Evolutionary conservation across 1,140 invertebrate species (phyloP), one percentile per base, ranked within the genome.

Genomic region (Brachionus rubens): DNA sequence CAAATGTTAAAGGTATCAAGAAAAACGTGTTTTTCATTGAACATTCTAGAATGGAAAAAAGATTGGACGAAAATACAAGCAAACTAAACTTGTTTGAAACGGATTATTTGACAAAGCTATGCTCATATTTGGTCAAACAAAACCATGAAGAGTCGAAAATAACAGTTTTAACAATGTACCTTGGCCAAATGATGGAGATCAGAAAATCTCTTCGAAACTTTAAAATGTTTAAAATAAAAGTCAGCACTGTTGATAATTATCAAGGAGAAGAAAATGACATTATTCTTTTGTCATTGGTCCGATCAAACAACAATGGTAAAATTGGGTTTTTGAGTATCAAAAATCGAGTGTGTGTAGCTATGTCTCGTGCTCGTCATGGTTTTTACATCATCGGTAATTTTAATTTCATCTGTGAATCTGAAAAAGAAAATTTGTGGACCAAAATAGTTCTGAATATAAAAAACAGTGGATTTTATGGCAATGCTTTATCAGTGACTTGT

Each of bases 261-360:
- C 91, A 93, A 87, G 92, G 92, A 1, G 90, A 93, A 82, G 92
- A 94, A 83, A 90, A 89, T 48, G 89, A 91, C 78, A 92, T 94
- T 36, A 90, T 94, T 72, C 80, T 94, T 2, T 80, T 94, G 6
- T 93, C 92, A 0, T 83, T 94, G 2, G 91, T 94, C 0, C 84
- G 92, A 75, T 92, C 89, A 81, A 83, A 83, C 78, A 90, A 90
- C 80, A 77, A 82, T 9, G 83, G 88, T 6, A 86, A 86, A 16
- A 89, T 92, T 80, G 92, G 92, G 5, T 94, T 93, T 84, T 82
- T 93, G 3, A 87, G 86, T 21, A 88, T 86, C 46, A 85, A 88
- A 62, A 94, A 93, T 84, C 85, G 92, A 72, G 87, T 93, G 46
- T 92, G 91, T 84, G 92, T 94, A 1, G 91, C 91, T 12, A 83